phyloP scores from a whole-genome alignment of 2,888 invertebrate genomes.

The Macrosoma leucophasiata region DNA sequence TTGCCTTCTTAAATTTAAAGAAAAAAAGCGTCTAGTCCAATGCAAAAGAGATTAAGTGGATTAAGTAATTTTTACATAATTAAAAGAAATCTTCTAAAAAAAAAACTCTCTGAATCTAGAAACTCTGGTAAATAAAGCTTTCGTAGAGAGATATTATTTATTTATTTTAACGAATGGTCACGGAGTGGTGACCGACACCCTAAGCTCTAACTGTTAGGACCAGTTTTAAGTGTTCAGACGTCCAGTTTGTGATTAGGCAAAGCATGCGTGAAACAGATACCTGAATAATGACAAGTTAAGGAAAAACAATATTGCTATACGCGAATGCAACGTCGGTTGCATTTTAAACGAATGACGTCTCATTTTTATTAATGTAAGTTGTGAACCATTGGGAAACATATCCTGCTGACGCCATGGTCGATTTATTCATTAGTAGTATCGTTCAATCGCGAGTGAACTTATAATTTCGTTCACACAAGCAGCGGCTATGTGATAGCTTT shows the following conservation, averaged over 20 bases:
- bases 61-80: slow-evolving; percentile 56
- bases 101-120: slow-evolving; percentile 40
- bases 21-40: slow-evolving; percentile 72
- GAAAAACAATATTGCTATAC: too few species aligned
- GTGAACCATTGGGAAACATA: too few species aligned
- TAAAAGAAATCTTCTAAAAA: slow-evolving; percentile 39
- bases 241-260: slow-evolving; percentile 70
- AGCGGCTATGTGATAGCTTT: too few species aligned
- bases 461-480: too few species aligned
- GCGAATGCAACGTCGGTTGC: too few species aligned
- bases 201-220: slow-evolving; percentile 53
- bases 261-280: slow-evolving; percentile 66
- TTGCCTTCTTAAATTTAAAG: slow-evolving; percentile 70
- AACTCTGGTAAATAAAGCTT: slow-evolving; percentile 48
- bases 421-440: too few species aligned
- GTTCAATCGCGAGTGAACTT: too few species aligned
- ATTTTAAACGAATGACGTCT: too few species aligned
- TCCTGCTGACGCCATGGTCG: too few species aligned
- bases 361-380: too few species aligned
- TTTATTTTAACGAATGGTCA: slow-evolving; percentile 40
- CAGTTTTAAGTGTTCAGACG: slow-evolving; percentile 69
- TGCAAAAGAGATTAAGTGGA: slow-evolving; percentile 70
- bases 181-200: too few species aligned
- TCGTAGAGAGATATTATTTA: slow-evolving; percentile 36
- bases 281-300: slow-evolving; percentile 47